Base-by-base conservation (phyloP, 2,888 invertebrate species). In the Hofmannophila pseudospretella region DNA sequence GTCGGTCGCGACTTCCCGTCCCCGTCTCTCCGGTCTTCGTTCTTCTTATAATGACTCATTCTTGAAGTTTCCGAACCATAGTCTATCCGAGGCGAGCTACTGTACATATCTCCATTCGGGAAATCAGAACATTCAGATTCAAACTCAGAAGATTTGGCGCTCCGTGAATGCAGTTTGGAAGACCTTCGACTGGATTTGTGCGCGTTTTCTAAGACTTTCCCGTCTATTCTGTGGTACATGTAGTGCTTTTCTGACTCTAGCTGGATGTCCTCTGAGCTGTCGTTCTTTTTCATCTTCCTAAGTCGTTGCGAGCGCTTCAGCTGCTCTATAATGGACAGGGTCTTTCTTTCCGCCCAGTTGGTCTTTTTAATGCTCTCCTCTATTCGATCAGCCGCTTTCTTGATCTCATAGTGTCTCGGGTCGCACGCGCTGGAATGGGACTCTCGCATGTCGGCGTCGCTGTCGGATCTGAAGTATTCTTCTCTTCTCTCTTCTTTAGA, bases 121-220 rank as follows among this genome's bases (percentile, higher is more conserved):
- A 67, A 88, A 65, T 72, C 88, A 0, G 89, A 90, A 31, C 89
- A 89, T 58, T 94, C 94, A n/a, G 92, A 93, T 61, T 94, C 94
- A 50, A 94, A 92, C 59, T 94, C 94, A 5, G 93, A 79, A 0
- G 94, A 93, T 51, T 92, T 92, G 0, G 92, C 90, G 61, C 92
- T 92, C 32, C 92, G 72, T 5, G 87, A 81, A 55, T 89, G 88
- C 11, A 85, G 41, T 47, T 79, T 82, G 1, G 88, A 82, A 4
- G 81, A 64, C 23, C 88, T 70, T 37, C 77, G 70, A 48, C 84
- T 86, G 5, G 88, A 86, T 46, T 89, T 89, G 57, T 88, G 88
- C 10, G 87, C 86, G 59, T 86, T 88, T 50, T 87, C 85, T n/a
- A 88, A 51, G 2, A 87, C 76, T 48, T 88, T 88, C 4, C 89